Base-by-base conservation (phyloP, 2,888 invertebrate genomes). In the Nomada fucata region DNA sequence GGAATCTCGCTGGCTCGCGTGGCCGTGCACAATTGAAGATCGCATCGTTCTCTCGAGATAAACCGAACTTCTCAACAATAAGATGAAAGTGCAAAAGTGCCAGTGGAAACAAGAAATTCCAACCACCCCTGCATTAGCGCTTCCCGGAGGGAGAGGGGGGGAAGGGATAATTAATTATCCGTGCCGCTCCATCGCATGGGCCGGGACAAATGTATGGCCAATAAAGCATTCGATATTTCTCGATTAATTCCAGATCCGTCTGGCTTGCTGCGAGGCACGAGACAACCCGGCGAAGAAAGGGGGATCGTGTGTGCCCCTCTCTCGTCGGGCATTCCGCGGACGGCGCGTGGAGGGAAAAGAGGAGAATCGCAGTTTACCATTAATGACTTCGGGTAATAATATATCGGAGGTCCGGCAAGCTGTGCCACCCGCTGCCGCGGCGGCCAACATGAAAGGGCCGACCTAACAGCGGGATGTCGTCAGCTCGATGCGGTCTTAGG, bases 401-500 rank as follows among this genome's bases (percentile, higher is more conserved):
- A 92, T 91, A 92, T 92, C 91, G 92, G 90, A 77, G 91, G 89
- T 89, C 85, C 87, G 87, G 84, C 84, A 82, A 83, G 87, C 87
- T 88, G 89, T 89, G 90, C 92, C 92, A 91, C 92, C 92, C 87
- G 92, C 91, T 90, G 92, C 90, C 91, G 89, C 76, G 90, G 91
- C 93, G 93, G 93, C 83, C 89, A 86, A 93, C 92, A 89, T 93
- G 92, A 93, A 93, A 92, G 92, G 89, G 87, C 89, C 90, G 87
- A 89, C 86, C 88, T 89, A 92, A 92, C 93, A 92, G 92, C 92
- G 92, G 93, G 93, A 91, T 91, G 92, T 92, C 92, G 91, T 91
- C 91, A 89, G 90, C 86, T 85, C 83, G 85, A 90, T 89, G 89
- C 89, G 86, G 86, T 89, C 89, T 89, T 83, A 90, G 90, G 88